Evolutionary conservation across 2,113 vertebrate genomes (phyloP), one percentile per base, ranked within the genome.

Genomic region (Oncorhynchus nerka): DNA sequence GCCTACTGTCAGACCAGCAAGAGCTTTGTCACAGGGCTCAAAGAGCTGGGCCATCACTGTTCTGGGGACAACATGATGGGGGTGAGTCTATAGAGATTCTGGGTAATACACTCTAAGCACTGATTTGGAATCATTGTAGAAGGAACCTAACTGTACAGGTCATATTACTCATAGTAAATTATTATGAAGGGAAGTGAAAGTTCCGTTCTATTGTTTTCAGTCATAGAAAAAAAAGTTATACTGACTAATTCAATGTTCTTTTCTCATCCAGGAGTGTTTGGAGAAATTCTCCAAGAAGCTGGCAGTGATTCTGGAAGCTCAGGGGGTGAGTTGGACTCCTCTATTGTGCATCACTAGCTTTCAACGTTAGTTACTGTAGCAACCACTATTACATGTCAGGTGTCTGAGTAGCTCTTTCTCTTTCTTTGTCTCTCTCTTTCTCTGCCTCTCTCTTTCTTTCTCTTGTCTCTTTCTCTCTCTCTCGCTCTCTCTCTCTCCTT

Each of bases 281-380:
- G 91, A 94, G 5, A 95, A 89, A 75, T 96, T 97, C 81, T 95
- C 96, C 22, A 80, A 80, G 62, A 95, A 93, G 86, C 87, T 97
- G 78, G 92, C 81, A 3, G 57, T 87, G 74, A 95, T 97, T 77
- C 80, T 96, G 68, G 91, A 93, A 0, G 90, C 91, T 26, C 95
- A 97, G 2, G 89, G 88, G 83, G 96, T 97, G 88, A 94, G 94
- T 83, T 20, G 16, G 64, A 28, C 69, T 61, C 11, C n/a, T 48
- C 28, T 45, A 45, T 32, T 57, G 55, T 57, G 19, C 59, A 9
- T 62, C n/a, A 0, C 59, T 62, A 62, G 19, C n/a, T 55, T 55
- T 55, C 15, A 55, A 55, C 16, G 0, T 5, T 5, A 55, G 13
- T 55, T 55, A 55, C 12, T 55, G 16, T 55, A 55, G 51, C 15